Evolutionary conservation across 2,797 vertebrate genomes (phyloP).

Genomic region (Todus mexicanus): DNA sequence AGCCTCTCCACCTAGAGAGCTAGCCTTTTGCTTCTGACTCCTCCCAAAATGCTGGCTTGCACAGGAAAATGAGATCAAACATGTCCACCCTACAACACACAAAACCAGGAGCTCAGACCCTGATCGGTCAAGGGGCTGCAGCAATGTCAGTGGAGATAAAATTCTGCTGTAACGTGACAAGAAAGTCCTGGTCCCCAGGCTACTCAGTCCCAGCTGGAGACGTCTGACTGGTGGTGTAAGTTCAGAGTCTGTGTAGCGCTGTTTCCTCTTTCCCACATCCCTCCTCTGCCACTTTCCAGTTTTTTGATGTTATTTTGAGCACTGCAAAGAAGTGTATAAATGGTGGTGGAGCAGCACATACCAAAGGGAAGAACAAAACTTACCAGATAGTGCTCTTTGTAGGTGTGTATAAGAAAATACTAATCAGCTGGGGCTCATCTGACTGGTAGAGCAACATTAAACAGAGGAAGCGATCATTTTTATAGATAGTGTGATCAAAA

Average conservation of each 20-base stretch:
- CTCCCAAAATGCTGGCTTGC: background rate
- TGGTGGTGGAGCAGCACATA: background rate
- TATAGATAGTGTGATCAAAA: conserved; percentile 3
- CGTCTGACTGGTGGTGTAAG: background rate
- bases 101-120: background rate
- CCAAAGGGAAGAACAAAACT: background rate
- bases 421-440: background rate
- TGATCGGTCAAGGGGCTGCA: background rate
- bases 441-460: background rate
- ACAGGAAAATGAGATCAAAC: background rate
- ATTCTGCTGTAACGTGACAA: background rate
- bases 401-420: background rate
- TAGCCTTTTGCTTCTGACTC: background rate
- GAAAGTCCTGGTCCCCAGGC: background rate
- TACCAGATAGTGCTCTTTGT: background rate
- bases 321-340: background rate
- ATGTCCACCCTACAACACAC: background rate
- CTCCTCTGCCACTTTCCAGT: background rate
- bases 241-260: background rate
- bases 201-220: background rate
- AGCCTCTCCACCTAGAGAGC: background rate
- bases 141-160: background rate
- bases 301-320: background rate
- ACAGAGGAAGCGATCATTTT: background rate
- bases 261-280: background rate